These are phyloP conservation scores for Yasuhikotakia modesta DNA, from an alignment of 2,797 vertebrate genomes.

Conservation along the genomic window DNA sequence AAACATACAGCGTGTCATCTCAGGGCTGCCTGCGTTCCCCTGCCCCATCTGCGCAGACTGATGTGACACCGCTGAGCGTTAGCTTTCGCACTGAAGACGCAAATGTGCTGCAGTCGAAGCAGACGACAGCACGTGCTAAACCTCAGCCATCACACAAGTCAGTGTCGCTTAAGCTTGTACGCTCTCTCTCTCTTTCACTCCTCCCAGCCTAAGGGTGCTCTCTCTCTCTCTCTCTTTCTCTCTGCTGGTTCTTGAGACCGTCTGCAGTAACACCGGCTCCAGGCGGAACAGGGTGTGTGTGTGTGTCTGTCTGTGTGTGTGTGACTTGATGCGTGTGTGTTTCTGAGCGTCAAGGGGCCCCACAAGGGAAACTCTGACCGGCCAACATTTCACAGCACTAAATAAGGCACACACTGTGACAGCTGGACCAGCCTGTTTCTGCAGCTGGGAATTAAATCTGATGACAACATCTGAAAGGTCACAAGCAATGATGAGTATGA, in stretches of 20 bases:
- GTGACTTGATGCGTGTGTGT: constrained; percentile 48
- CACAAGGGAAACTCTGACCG: constrained; percentile 54
- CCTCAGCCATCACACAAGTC: neutral
- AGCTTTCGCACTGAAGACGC: constrained; percentile 5
- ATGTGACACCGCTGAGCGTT: neutral
- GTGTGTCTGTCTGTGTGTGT: constrained; percentile 52
- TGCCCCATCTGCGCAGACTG: constrained; percentile 2
- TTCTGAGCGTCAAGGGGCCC: constrained; percentile 57
- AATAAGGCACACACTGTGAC: constrained; percentile 44
- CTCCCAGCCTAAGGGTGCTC: neutral
- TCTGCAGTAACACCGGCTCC: constrained; percentile 56
- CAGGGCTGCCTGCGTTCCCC: constrained; percentile 42
- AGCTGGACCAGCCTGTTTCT: constrained; percentile 44
- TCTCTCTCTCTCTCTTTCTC: neutral
- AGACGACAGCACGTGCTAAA: constrained; percentile 37
- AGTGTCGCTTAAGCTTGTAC: constrained; percentile 6
- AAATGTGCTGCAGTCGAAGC: neutral
- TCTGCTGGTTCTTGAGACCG: constrained; percentile 5
- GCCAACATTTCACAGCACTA: constrained; percentile 41
- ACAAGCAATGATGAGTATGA: constrained; percentile 33
- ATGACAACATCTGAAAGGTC: constrained; percentile 22
- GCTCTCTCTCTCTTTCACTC: constrained; percentile 5
- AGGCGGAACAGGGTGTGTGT: constrained; percentile 48
- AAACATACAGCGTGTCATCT: constrained; percentile 71
- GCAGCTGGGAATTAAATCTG: constrained; percentile 5